These are phyloP conservation scores for Druceiella hillmani DNA, from an alignment of 2,888 invertebrate genomes.

Conservation along the genomic window DNA sequence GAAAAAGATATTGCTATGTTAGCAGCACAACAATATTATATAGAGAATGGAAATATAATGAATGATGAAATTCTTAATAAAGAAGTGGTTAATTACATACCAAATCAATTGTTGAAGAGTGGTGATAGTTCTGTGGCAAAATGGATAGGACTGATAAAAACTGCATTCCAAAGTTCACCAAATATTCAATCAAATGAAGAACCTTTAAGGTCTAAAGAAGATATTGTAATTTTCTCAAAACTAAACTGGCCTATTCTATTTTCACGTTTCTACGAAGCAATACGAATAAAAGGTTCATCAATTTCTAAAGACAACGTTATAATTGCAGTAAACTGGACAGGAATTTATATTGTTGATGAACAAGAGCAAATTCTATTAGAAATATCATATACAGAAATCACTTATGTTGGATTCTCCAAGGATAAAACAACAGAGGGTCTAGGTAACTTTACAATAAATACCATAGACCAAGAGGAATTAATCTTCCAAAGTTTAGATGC, in stretches of 20 bases:
- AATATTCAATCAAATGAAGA: conserved; percentile 65
- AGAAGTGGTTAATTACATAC: conserved; percentile 74
- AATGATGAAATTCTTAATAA: conserved; percentile 63
- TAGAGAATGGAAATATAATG: conserved; percentile 68
- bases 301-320: conserved; percentile 70
- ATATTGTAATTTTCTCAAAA: conserved; percentile 87
- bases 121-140: conserved; percentile 58
- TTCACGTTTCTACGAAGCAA: conserved; percentile 89
- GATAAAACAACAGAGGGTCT: conserved; percentile 46
- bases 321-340: conserved; percentile 92
- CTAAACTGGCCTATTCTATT: conserved; percentile 92
- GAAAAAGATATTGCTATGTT: conserved; percentile 86
- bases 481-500: conserved; percentile 87
- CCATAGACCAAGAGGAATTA: conserved; percentile 85
- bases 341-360: conserved; percentile 88
- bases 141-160: conserved; percentile 69
- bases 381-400: conserved; percentile 80
- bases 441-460: conserved; percentile 69
- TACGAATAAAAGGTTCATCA: conserved; percentile 66
- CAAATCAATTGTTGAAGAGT: conserved; percentile 63
- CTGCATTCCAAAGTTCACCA: conserved; percentile 65
- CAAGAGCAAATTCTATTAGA: conserved; percentile 87
- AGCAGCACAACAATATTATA: conserved; percentile 85
- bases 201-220: conserved; percentile 72
- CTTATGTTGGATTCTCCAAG: conserved; percentile 61